Base-by-base conservation (phyloP, 2,888 invertebrate species). In the Andrena camellia region DNA sequence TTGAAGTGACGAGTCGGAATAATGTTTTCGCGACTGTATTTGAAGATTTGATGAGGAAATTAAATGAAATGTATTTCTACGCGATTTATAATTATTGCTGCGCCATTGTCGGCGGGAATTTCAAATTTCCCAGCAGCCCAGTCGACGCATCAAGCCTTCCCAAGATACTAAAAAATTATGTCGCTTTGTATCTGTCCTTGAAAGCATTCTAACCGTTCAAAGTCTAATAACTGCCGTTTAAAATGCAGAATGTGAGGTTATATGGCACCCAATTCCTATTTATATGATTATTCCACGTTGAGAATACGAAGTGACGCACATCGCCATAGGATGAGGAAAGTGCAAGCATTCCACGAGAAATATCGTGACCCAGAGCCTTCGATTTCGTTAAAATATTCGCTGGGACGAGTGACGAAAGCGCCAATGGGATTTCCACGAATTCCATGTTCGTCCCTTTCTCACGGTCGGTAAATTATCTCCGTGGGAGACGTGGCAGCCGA, bases 381-480 rank as follows among this genome's bases (percentile, higher is more conserved):
- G n/a, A 48, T 63, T 57, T 68, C 57, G 23, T 57, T 50, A 50
- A 6, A 10, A 57, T 57, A 48, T 48, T 57, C 20, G 52, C 42
- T 3, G 48, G 7, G 26, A 64, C 54, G 59, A 48, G 54, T 80
- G 66, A 79, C 62, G 80, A 80, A 76, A 72, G 35, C 63, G 52
- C 35, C 75, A 67, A 67, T 68, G 54, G 42, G 50, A 66, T 60
- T 71, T 81, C 75, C 33, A 63, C 68, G 63, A 80, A 81, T 76
- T 78, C 66, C 70, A n/a, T 57, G 48, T 67, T 42, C 69, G 50
- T 70, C 66, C 33, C 52, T 75, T 80, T 81, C 69, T 73, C 72
- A 83, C 80, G 76, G 81, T 85, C 84, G 86, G 81, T 86, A 85
- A 81, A 78, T 84, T 81, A 85, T 83, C 84, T 76, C 66, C 68